These are phyloP conservation scores for Petromus typicus DNA, from an alignment of 2,113 vertebrate species.

Conservation along the genomic window DNA sequence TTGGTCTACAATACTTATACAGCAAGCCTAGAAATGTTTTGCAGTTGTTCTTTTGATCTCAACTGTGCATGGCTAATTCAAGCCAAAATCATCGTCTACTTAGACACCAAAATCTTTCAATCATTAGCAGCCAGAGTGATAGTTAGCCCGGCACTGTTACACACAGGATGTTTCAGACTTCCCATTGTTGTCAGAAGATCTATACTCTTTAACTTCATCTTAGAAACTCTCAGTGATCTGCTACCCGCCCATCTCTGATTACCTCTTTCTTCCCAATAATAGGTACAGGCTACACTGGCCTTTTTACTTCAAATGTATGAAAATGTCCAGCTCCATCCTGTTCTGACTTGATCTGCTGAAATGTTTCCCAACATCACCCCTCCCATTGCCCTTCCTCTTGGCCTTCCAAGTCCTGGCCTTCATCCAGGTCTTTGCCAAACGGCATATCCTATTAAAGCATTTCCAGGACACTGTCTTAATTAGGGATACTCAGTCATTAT, in stretches of 20 bases:
- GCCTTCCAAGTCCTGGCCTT: not conserved
- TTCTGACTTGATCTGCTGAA: not conserved
- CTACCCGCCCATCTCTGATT: not conserved
- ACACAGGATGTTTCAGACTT: not conserved
- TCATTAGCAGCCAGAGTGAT: not conserved
- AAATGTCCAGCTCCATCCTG: not conserved
- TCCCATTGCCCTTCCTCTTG: not conserved
- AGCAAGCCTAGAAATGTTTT: not conserved
- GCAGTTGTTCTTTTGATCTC: conserved; percentile 11
- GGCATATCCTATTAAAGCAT: not conserved
- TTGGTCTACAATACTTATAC: not conserved
- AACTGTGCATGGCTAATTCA: not conserved
- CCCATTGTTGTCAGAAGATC: not conserved
- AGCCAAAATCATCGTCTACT: not conserved
- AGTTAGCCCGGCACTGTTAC: not conserved
- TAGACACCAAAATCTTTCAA: not conserved
- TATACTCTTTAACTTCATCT: not conserved
- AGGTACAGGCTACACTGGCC: not conserved
- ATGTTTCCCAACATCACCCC: not conserved
- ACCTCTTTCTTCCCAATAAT: not conserved
- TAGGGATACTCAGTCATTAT: not conserved
- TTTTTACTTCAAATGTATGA: conserved; percentile 6
- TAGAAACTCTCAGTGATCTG: not conserved
- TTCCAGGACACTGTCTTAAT: not conserved
- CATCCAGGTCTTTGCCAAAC: not conserved